Evolutionary conservation across 1,140 invertebrate genomes (phyloP).

Genomic region (Coboldia fuscipes): DNA sequence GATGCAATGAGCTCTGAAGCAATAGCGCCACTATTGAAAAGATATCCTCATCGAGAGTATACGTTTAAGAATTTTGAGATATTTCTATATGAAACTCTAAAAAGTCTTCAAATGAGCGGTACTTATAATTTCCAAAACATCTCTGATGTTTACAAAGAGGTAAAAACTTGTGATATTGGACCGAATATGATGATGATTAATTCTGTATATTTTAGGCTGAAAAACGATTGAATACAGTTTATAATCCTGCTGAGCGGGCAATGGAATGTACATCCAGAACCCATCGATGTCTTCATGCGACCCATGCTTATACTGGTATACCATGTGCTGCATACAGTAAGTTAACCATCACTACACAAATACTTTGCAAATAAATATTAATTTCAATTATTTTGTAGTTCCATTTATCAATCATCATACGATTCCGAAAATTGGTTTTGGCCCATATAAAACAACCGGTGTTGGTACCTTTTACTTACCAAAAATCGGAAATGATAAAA

Average conservation of each 20-base stretch:
- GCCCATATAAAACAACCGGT: slow-evolving; percentile 17
- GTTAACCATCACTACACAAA: slow-evolving; percentile 14
- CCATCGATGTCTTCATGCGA: slow-evolving; percentile 69
- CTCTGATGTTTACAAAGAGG: slow-evolving; percentile 22
- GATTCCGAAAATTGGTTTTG: slow-evolving; percentile 40
- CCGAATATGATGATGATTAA: not conserved
- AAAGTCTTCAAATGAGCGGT: slow-evolving; percentile 47
- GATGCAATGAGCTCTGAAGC: slow-evolving; percentile 37
- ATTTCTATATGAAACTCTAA: slow-evolving; percentile 73
- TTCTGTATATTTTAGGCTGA: slow-evolving; percentile 12
- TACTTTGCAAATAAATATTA: too few relatives aligned
- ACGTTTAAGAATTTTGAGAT: slow-evolving; percentile 76
- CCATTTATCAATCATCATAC: slow-evolving; percentile 48
- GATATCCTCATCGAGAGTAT: slow-evolving; percentile 46
- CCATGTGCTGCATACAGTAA: slow-evolving; percentile 67
- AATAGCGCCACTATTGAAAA: slow-evolving; percentile 20
- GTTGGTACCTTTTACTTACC: slow-evolving; percentile 22
- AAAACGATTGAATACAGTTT: slow-evolving; percentile 29
- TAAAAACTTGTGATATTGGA: slow-evolving; percentile 11
- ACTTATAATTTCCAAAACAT: slow-evolving; percentile 25
- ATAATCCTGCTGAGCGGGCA: slow-evolving; percentile 26
- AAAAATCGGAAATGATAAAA: slow-evolving; percentile 10
- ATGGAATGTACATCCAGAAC: slow-evolving; percentile 58
- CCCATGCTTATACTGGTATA: slow-evolving; percentile 74
- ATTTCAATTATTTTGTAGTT: too few relatives aligned